Evolutionary conservation across 2,888 invertebrate species (phyloP).

Genomic region (Drosophila neutralis): DNA sequence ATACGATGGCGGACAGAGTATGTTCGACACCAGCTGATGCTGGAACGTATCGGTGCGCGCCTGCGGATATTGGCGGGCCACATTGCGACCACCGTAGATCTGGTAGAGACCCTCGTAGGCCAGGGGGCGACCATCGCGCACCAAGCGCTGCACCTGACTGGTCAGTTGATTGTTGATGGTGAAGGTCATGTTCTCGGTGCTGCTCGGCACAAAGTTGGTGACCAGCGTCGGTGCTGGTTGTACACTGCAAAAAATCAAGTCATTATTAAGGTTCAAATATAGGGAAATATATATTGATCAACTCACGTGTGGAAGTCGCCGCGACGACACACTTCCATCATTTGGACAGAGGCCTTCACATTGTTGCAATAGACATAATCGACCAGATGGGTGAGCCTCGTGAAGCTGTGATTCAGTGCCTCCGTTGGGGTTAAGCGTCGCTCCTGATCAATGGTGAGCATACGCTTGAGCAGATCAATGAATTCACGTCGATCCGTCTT

Average conservation of each 20-base stretch:
- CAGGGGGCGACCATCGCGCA: constrained; percentile 88
- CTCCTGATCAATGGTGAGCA: constrained; percentile 99
- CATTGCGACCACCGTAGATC: constrained; percentile 89
- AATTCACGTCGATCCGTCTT: constrained; percentile 99
- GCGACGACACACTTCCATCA: constrained; percentile 94
- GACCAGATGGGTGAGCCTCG: constrained; percentile 95
- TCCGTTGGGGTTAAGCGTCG: constrained; percentile 97
- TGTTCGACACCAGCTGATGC: constrained; percentile 96
- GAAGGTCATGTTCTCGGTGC: constrained; percentile 94
- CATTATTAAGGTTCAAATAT: neutral
- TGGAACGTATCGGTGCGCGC: constrained; percentile 93
- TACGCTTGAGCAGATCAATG: constrained; percentile 98
- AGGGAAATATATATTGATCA: neutral
- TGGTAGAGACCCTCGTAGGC: constrained; percentile 90
- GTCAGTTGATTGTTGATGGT: constrained; percentile 96
- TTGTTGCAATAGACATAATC: constrained; percentile 99
- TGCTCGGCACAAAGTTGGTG: constrained; percentile 91
- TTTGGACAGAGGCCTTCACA: constrained; percentile 98
- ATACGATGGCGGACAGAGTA: constrained; percentile 95
- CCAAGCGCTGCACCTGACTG: constrained; percentile 90
- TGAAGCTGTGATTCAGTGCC: constrained; percentile 97
- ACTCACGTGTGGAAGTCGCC: constrained; percentile 85
- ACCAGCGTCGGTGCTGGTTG: constrained; percentile 88
- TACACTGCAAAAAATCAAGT: constrained; percentile 69
- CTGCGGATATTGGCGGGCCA: constrained; percentile 89